phyloP scores from a whole-genome alignment of 2,113 vertebrate species.

The Poeciliopsis prolifica region DNA sequence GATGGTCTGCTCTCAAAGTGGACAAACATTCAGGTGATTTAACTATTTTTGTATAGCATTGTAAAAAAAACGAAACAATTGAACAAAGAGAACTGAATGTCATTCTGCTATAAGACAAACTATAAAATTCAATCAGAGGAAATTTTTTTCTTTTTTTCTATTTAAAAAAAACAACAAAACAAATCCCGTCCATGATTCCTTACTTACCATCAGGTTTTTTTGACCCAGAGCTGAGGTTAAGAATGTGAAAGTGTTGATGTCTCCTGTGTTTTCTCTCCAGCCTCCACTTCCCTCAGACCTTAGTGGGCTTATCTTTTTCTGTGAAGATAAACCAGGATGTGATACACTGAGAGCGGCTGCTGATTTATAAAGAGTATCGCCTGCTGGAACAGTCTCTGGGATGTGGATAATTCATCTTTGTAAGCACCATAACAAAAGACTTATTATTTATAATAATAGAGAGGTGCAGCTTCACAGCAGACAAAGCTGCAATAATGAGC shows the following conservation, averaged over 20 bases:
- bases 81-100: too few relatives aligned
- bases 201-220: constrained; percentile 1
- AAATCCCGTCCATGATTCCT: not conserved
- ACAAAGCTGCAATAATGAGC: not conserved
- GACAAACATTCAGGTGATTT: too few relatives aligned
- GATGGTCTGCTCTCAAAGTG: too few relatives aligned
- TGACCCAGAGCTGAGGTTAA: not conserved
- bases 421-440: constrained; percentile 18
- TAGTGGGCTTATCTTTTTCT: constrained; percentile 36
- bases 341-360: constrained; percentile 22
- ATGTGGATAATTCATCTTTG: constrained; percentile 18
- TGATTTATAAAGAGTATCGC: constrained; percentile 32
- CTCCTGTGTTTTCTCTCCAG: not conserved
- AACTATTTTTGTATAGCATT: too few relatives aligned
- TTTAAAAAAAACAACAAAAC: not conserved
- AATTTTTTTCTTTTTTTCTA: not conserved
- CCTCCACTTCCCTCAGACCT: not conserved
- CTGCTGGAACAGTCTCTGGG: not conserved
- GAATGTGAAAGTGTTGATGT: constrained; percentile 37
- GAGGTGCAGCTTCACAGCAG: not conserved
- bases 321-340: constrained; percentile 13
- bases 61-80: too few relatives aligned
- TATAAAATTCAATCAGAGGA: not conserved
- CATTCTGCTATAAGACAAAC: not conserved
- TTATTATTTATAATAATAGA: constrained; percentile 2